phyloP scores from a whole-genome alignment of 1,140 invertebrate species.

The Diabrotica undecimpunctata region DNA sequence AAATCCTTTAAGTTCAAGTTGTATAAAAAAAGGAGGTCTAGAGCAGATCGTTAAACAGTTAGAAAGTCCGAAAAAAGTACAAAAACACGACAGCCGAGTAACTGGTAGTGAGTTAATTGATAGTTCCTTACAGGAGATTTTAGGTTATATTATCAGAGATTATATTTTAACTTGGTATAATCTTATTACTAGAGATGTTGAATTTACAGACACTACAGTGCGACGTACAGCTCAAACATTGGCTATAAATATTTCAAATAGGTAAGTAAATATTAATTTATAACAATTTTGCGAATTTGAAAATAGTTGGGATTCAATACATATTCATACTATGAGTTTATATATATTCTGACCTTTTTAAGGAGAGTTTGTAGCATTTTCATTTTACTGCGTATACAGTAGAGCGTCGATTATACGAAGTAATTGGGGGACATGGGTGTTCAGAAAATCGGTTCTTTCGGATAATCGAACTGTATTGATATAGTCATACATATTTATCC shows the following conservation, averaged over 20 bases:
- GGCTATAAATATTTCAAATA: conserved; percentile 56
- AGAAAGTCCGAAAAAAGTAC: conserved; percentile 37
- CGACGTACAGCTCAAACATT: conserved; percentile 55
- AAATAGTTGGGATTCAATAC: too few relatives aligned
- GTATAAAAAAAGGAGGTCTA: conserved; percentile 40
- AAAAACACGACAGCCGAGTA: conserved; percentile 43
- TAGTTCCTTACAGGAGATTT: conserved; percentile 47
- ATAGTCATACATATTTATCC: too few relatives aligned
- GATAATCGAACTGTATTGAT: conserved; percentile 7
- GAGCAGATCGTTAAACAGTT: conserved; percentile 32
- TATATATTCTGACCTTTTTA: too few relatives aligned
- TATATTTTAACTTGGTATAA: conserved; percentile 74
- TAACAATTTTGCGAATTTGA: too few relatives aligned
- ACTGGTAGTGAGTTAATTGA: conserved; percentile 47
- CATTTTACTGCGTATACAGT: too few relatives aligned
- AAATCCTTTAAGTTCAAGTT: conserved; percentile 40
- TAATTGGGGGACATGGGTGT: conserved; percentile 10
- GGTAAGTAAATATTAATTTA: conserved; percentile 34
- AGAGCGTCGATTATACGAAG: conserved; percentile 7
- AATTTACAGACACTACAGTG: conserved; percentile 52
- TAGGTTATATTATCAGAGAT: conserved; percentile 72
- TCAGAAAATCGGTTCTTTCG: conserved; percentile 6
- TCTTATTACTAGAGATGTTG: conserved; percentile 51
- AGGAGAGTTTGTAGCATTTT: too few relatives aligned
- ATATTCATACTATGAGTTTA: too few relatives aligned